Conservation (phyloP, 2,888 invertebrate genomes). For the Diarsia rubi region DNA sequence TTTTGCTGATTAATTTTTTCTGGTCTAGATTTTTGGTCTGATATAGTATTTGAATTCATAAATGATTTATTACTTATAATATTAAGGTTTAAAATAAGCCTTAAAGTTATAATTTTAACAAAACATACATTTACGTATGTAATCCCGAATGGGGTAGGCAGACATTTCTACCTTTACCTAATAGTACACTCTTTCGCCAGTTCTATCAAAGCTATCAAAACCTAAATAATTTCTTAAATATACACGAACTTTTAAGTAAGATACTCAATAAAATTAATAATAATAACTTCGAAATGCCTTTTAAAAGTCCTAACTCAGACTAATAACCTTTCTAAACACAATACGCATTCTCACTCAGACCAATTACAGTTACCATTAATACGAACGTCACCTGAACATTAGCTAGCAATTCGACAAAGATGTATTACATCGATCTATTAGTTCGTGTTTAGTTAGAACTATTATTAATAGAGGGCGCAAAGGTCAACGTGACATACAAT, state of each 20-base stretch:
- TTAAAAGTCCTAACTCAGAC: slow-evolving; percentile 7
- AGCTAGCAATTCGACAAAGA: slow-evolving; percentile 53
- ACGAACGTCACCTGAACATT: slow-evolving; percentile 48
- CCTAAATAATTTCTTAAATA: too few species aligned
- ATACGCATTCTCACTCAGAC: slow-evolving; percentile 20
- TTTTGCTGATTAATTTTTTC: slow-evolving; percentile 41
- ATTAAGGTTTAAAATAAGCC: background rate
- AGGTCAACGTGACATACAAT: slow-evolving; percentile 50
- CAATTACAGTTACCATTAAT: slow-evolving; percentile 50
- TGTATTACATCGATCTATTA: slow-evolving; percentile 60
- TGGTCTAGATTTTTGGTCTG: slow-evolving; percentile 8
- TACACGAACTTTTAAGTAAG: too few species aligned
- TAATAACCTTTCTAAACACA: slow-evolving; percentile 19
- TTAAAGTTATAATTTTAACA: background rate
- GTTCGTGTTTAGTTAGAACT: slow-evolving; percentile 32
- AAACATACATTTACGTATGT: too few species aligned
- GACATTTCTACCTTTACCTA: too few species aligned
- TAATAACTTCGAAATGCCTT: background rate
- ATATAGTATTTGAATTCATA: background rate
- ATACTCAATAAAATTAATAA: background rate
- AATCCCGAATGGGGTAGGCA: too few species aligned
- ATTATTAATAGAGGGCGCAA: slow-evolving; percentile 30
- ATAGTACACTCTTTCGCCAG: too few species aligned
- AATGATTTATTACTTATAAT: background rate
- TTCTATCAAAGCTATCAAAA: too few species aligned